Evolutionary conservation across 2,888 invertebrate genomes (phyloP).

Genomic region (Aporophyla lueneburgensis): DNA sequence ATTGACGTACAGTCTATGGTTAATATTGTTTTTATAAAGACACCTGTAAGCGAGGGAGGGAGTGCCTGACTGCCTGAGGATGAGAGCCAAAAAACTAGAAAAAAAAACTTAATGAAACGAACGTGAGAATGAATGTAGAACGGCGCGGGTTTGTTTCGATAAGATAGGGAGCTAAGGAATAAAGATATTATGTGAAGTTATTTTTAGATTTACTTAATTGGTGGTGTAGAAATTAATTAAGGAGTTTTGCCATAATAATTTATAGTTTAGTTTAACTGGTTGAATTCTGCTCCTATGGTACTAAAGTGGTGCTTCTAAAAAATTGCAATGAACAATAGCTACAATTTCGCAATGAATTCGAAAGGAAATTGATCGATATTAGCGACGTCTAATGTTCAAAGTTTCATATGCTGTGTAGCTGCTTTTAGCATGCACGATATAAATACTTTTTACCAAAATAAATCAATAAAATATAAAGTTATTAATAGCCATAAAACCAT

Average conservation of each 20-base stretch:
- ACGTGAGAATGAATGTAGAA: slow-evolving; percentile 78
- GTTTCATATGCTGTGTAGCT: neutral
- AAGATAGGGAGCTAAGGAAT: neutral
- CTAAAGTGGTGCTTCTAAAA: neutral
- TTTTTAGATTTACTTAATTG: neutral
- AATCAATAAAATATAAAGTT: slow-evolving; percentile 31
- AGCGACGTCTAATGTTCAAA: neutral
- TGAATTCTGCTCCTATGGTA: neutral
- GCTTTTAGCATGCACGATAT: too few relatives aligned
- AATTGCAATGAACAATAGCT: neutral
- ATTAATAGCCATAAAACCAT: slow-evolving; percentile 43
- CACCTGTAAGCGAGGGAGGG: slow-evolving; percentile 84
- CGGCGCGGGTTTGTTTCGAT: slow-evolving; percentile 33
- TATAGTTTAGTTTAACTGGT: neutral
- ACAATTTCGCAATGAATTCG: neutral
- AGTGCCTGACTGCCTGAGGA: slow-evolving; percentile 63
- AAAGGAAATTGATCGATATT: neutral
- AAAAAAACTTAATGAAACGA: slow-evolving; percentile 80
- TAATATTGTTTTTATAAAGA: slow-evolving; percentile 74
- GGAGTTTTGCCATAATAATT: too few relatives aligned
- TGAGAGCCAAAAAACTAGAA: slow-evolving; percentile 66
- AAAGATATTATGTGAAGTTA: neutral
- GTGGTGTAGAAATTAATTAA: neutral
- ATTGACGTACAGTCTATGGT: slow-evolving; percentile 74
- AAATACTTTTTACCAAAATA: neutral